Evolutionary conservation across 2,888 invertebrate genomes (phyloP).

Genomic region (Arge pagana): DNA sequence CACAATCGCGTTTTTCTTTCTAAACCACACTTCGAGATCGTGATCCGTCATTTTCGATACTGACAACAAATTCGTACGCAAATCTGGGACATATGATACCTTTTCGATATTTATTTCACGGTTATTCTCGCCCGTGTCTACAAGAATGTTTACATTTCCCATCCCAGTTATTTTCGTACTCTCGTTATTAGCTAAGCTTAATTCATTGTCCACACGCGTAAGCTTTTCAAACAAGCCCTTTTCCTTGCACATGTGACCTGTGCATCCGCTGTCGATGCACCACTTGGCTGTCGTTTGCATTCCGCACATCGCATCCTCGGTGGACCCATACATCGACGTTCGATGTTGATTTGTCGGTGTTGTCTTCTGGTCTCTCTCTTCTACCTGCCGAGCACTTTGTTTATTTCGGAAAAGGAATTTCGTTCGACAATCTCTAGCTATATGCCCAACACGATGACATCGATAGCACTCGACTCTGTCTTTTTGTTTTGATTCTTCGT

Average conservation of each 20-base stretch:
- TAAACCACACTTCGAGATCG: conserved; percentile 20
- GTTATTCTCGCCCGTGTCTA: not conserved
- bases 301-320: conserved; percentile 17
- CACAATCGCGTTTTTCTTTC: conserved; percentile 23
- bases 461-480: conserved; percentile 13
- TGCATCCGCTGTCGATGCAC: conserved; percentile 21
- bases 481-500: not conserved
- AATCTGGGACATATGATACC: conserved; percentile 6
- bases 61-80: conserved; percentile 26
- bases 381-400: conserved; percentile 12
- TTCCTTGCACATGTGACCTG: conserved; percentile 12
- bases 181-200: conserved; percentile 6
- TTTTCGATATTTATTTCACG: conserved; percentile 4
- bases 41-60: conserved; percentile 28
- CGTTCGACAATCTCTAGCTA: conserved; percentile 13
- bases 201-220: not conserved
- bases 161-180: conserved; percentile 6
- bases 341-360: not conserved
- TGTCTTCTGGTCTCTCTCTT: not conserved
- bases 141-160: not conserved
- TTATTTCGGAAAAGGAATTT: no score
- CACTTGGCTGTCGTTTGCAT: not conserved
- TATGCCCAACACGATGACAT: conserved; percentile 15
- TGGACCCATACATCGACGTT: conserved; percentile 7
- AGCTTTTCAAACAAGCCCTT: not conserved